These are phyloP conservation scores for Drosophila fulvimacula DNA, from an alignment of 2,888 invertebrate genomes.

Conservation along the genomic window DNA sequence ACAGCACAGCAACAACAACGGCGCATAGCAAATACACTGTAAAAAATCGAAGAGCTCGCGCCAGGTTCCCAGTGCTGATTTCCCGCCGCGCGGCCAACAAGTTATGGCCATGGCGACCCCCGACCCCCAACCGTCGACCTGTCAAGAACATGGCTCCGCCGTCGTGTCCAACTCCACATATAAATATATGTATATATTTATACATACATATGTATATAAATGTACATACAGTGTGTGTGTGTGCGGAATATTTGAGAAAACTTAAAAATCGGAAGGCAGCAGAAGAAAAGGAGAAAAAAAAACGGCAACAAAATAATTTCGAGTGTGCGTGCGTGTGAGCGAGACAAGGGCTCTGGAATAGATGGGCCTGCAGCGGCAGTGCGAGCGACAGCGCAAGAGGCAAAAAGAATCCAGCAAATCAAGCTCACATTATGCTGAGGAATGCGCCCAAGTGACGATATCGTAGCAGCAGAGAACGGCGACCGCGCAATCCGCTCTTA, in stretches of 20 bases:
- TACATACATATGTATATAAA: not conserved
- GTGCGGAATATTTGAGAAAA: conserved; percentile 70
- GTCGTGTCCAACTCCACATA: conserved; percentile 13
- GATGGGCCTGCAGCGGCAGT: conserved; percentile 26
- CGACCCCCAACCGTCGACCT: conserved; percentile 45
- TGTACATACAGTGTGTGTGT: conserved; percentile 34
- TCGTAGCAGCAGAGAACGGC: conserved; percentile 78
- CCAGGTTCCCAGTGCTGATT: conserved; percentile 41
- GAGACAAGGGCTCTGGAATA: conserved; percentile 34
- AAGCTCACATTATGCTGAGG: conserved; percentile 83
- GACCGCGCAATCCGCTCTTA: conserved; percentile 55
- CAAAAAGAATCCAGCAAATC: conserved; percentile 83
- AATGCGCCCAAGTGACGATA: conserved; percentile 84
- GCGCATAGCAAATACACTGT: conserved; percentile 66
- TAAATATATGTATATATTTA: not conserved
- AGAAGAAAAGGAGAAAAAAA: conserved; percentile 26
- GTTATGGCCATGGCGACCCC: conserved; percentile 64
- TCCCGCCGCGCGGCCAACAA: conserved; percentile 45
- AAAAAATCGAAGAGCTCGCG: conserved; percentile 63
- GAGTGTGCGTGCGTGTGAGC: conserved; percentile 56
- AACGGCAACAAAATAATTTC: conserved; percentile 77
- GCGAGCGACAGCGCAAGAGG: conserved; percentile 45
- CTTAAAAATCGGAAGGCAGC: conserved; percentile 44
- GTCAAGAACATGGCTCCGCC: conserved; percentile 63
- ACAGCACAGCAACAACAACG: conserved; percentile 62